Conservation (phyloP, 2,888 invertebrate genomes). For the Cetonia aurata region DNA sequence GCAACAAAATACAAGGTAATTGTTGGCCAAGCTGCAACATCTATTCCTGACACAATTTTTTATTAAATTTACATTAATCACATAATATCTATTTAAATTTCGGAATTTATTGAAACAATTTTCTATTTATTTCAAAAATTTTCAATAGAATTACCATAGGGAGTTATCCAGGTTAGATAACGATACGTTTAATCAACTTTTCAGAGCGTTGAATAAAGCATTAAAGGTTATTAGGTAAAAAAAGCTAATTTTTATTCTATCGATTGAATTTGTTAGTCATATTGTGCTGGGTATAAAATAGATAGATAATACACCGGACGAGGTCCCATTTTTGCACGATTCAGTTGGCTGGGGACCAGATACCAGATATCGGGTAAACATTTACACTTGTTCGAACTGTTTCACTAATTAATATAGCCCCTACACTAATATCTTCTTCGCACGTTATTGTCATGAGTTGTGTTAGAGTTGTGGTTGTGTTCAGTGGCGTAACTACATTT, state of each 20-base stretch:
- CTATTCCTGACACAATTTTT: too few relatives aligned
- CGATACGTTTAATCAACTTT: not conserved
- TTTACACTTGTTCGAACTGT: constrained; percentile 1
- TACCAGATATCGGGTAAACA: constrained; percentile 11
- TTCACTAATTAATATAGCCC: constrained; percentile 1
- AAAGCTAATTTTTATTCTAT: constrained; percentile 8
- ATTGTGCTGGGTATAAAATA: constrained; percentile 7
- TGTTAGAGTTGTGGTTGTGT: too few relatives aligned
- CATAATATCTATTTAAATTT: too few relatives aligned
- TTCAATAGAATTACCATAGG: too few relatives aligned
- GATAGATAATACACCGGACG: constrained; percentile 21
- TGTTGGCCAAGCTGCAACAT: too few relatives aligned
- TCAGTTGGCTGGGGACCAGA: constrained; percentile 6
- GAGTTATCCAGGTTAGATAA: too few relatives aligned
- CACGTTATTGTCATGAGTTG: not conserved
- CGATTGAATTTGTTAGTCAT: constrained; percentile 4
- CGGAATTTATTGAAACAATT: too few relatives aligned
- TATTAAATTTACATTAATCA: too few relatives aligned
- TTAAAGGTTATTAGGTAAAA: constrained; percentile 5
- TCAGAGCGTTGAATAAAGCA: constrained; percentile 6
- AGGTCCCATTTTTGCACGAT: constrained; percentile 20
- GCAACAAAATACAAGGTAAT: too few relatives aligned
- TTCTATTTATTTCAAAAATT: too few relatives aligned
- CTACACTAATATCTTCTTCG: not conserved
- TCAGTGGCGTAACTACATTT: too few relatives aligned